Base-by-base conservation (phyloP, 2,797 vertebrate genomes). In the Sebastiscus tertius region DNA sequence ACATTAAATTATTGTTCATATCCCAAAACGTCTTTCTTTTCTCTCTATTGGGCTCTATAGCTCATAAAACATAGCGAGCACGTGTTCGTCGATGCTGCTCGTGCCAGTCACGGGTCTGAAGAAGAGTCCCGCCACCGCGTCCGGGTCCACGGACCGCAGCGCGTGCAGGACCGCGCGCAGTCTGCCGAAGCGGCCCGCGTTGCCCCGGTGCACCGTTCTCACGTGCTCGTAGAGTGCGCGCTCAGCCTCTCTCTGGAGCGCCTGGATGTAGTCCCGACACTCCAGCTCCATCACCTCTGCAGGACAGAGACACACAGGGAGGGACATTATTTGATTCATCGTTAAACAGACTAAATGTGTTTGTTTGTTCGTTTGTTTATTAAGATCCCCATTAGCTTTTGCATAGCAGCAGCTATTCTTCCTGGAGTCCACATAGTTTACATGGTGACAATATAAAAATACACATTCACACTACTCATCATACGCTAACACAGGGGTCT, bases 101-200 rank as follows among this genome's bases (percentile, higher is more conserved):
- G 93, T 75, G 72, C 97, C 97, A 46, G 96, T 97, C 89, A 97
- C 95, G 14, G 96, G 96, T 82, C 95, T 72, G 68, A 88, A 67
- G 94, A 98, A 97, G 8, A 98, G 95, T 90, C 97, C 95, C 0
- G 94, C 95, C 85, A 98, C 93, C 24, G 95, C 93, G 39, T 94
- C 94, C 64, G 62, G 27, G n/a, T 88, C 77, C 66, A 77, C 0
- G 56, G 27, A n/a, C 13, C 76, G 81, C 61, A 83, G 70, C 20
- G 36, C 6, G 70, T 16, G 9, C 6, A 82, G 72, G 8, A 80
- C 31, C 18, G 12, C 56, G 9, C 74, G 56, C 66, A 85, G 77
- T 1, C 60, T 75, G 70, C 69, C 10, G 11, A 60, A 11, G 12
- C 85, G 58, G 24, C 52, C 26, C 31, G 49, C 52, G 52, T 18